Conservation (phyloP, 2,797 vertebrate species). For the Myripristis jacobus region DNA sequence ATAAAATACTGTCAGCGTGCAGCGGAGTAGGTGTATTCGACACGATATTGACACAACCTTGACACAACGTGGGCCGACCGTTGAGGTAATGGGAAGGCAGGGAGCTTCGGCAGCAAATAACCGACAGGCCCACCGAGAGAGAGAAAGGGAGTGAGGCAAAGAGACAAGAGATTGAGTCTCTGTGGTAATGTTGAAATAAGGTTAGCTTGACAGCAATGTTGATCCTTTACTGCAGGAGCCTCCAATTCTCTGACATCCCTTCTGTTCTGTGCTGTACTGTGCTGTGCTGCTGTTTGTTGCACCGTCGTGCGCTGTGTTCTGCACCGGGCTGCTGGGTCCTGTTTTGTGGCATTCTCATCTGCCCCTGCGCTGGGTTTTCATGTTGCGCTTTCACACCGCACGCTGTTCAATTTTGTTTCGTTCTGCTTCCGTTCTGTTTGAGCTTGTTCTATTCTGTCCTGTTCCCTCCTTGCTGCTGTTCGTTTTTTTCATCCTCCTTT, state of each 20-base stretch:
- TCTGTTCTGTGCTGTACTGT: neutral
- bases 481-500: constrained; percentile 30
- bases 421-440: no score
- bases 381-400: constrained; percentile 25
- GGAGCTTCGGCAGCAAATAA: constrained; percentile 54
- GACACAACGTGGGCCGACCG: constrained; percentile 55
- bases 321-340: neutral
- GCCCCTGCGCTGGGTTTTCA: neutral
- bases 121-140: constrained; percentile 48
- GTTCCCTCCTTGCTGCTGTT: neutral
- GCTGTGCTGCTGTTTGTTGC: neutral
- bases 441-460: neutral
- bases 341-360: neutral
- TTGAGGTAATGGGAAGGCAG: constrained; percentile 52
- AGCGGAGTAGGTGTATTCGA: constrained; percentile 58
- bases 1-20: constrained; percentile 62
- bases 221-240: constrained; percentile 49
- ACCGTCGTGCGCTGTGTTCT: no score
- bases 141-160: constrained; percentile 28
- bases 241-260: constrained; percentile 3
- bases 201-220: constrained; percentile 62
- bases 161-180: constrained; percentile 57
- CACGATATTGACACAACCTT: constrained; percentile 60
- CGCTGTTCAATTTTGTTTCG: neutral
- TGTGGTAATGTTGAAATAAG: constrained; percentile 70